A percentile compares a stretch with the other conserved stretches of the same genome.
Evolutionary conservation across 2,888 invertebrate species (phyloP).

Genomic region (Agriopis aurantiaria): DNA sequence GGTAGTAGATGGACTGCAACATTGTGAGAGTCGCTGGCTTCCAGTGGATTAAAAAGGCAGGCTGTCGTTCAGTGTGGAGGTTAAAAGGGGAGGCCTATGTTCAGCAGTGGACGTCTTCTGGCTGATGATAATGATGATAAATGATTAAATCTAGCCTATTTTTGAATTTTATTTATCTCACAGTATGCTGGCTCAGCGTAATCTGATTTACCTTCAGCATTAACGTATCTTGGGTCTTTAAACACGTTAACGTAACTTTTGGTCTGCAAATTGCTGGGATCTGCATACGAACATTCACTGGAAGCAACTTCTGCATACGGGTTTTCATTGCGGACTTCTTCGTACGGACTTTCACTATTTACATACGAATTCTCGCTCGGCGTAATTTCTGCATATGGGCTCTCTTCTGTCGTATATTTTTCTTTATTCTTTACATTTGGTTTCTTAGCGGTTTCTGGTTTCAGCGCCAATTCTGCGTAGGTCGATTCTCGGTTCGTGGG

Average conservation of each 20-base stretch:
- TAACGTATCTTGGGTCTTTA: constrained; percentile 6
- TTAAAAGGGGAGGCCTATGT: too few species aligned
- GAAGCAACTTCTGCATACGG: constrained; percentile 1
- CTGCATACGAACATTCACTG: neutral
- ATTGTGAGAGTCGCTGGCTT: too few species aligned
- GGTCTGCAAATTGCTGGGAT: neutral
- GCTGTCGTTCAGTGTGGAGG: too few species aligned
- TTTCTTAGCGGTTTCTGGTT: neutral
- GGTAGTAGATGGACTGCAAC: too few species aligned
- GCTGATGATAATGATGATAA: too few species aligned
- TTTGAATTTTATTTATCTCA: neutral
- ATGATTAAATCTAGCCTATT: too few species aligned
- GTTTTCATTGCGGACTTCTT: neutral
- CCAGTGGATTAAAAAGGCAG: too few species aligned
- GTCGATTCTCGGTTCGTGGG: neutral
- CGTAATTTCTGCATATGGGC: neutral
- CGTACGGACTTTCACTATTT: neutral
- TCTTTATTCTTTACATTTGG: neutral
- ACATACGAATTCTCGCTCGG: neutral
- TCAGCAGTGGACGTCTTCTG: too few species aligned
- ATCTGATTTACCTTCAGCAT: neutral
- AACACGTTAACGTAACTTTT: constrained; percentile 5
- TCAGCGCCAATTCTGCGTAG: neutral
- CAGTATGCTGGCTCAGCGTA: constrained; percentile 15
- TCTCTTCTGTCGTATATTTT: neutral